Evolutionary conservation across 2,113 vertebrate genomes (phyloP).

Genomic region (Sylvietta virens): DNA sequence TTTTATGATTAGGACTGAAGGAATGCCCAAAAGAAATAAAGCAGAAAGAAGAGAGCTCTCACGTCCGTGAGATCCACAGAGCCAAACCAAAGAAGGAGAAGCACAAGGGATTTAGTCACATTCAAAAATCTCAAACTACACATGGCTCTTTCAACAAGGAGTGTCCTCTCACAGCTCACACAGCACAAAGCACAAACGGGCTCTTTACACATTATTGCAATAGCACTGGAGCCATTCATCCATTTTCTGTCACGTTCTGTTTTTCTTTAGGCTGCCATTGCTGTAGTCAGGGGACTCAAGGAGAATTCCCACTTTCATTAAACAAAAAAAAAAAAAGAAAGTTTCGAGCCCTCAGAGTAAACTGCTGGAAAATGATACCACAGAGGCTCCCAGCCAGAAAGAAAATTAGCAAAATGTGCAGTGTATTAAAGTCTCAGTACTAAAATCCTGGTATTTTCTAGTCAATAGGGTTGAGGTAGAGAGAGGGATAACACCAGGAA

Average conservation of each 20-base stretch:
- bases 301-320: conserved; percentile 57
- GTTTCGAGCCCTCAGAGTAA: conserved; percentile 20
- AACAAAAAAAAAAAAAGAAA: neutral
- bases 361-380: conserved; percentile 53
- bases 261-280: conserved; percentile 51
- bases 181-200: neutral
- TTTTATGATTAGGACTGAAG: conserved; percentile 23
- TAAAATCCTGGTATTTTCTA: neutral
- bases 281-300: neutral
- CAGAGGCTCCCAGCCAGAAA: conserved; percentile 29
- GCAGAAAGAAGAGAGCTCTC: neutral
- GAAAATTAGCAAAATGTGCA: conserved; percentile 53
- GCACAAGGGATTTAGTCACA: conserved; percentile 33
- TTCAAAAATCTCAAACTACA: neutral
- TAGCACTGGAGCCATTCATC: conserved; percentile 22
- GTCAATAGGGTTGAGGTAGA: neutral
- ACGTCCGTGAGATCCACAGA: neutral
- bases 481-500: neutral
- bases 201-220: neutral
- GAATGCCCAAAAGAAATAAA: conserved; percentile 52
- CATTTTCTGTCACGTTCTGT: conserved; percentile 38
- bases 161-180: neutral
- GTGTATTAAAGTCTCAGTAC: neutral
- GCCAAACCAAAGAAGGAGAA: conserved; percentile 39
- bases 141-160: neutral